phyloP scores from a whole-genome alignment of 2,888 invertebrate genomes.

The Dorcus parallelipipedus region DNA sequence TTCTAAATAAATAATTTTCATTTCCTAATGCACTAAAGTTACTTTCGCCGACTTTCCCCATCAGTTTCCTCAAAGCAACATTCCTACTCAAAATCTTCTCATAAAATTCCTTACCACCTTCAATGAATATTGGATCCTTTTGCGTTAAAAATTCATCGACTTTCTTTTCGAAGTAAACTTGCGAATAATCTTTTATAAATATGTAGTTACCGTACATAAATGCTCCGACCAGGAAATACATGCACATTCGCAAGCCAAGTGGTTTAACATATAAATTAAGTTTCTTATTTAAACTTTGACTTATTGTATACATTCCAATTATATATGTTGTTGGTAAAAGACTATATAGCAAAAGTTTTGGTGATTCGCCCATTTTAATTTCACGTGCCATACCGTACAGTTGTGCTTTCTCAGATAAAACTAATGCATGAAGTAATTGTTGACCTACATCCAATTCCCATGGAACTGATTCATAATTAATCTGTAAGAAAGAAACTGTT shows the following conservation, averaged over 20 bases:
- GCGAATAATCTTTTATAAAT: slow-evolving; percentile 62
- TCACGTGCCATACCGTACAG: slow-evolving; percentile 77
- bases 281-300: slow-evolving; percentile 53
- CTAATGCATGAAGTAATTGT: slow-evolving; percentile 61
- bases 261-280: slow-evolving; percentile 58
- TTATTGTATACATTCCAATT: slow-evolving; percentile 53
- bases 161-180: slow-evolving; percentile 59
- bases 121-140: slow-evolving; percentile 60
- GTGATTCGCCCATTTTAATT: slow-evolving; percentile 61
- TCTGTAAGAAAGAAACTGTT: slow-evolving; percentile 44
- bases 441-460: slow-evolving; percentile 64
- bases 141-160: slow-evolving; percentile 62
- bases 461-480: slow-evolving; percentile 60
- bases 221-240: slow-evolving; percentile 58
- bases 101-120: slow-evolving; percentile 76
- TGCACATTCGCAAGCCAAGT: slow-evolving; percentile 43
- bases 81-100: slow-evolving; percentile 70
- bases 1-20: slow-evolving; percentile 63
- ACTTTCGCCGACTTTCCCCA: slow-evolving; percentile 61
- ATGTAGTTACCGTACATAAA: slow-evolving; percentile 61
- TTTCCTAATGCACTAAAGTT: slow-evolving; percentile 67
- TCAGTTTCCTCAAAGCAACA: slow-evolving; percentile 63
- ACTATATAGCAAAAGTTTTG: slow-evolving; percentile 58
- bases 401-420: slow-evolving; percentile 75
- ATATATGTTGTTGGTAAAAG: slow-evolving; percentile 52